Conservation (phyloP, 2,797 vertebrate genomes). For the Centroberyx gerrardi region DNA sequence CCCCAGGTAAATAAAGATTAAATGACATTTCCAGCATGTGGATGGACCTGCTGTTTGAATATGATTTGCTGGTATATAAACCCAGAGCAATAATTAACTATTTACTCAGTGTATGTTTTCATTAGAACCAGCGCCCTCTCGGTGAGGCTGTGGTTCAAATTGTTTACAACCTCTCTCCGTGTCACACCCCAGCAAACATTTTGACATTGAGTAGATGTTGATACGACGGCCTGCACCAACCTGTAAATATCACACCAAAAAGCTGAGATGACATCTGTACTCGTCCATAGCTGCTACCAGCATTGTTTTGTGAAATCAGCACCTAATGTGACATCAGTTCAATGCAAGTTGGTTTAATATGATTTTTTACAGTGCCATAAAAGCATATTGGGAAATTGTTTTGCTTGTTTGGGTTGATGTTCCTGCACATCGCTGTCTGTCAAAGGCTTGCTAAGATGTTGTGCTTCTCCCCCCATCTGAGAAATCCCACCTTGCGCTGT, state of each 20-base stretch:
- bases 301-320: no score
- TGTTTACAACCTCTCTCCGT: background rate
- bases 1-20: background rate
- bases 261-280: no score
- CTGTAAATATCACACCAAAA: no score
- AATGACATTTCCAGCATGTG: background rate
- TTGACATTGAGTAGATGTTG: background rate
- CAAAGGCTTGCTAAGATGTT: background rate
- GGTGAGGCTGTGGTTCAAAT: slow-evolving; percentile 12
- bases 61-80: slow-evolving; percentile 3
- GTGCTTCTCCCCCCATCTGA: background rate
- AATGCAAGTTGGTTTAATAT: no score
- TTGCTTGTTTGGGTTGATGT: background rate
- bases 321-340: no score
- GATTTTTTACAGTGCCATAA: no score
- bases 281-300: no score
- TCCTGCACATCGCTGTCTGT: no score
- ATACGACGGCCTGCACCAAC: background rate
- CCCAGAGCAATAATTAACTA: slow-evolving; percentile 7
- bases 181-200: background rate
- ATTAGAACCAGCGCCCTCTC: slow-evolving; percentile 6
- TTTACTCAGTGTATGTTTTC: background rate
- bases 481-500: background rate
- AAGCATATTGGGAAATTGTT: background rate
- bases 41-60: slow-evolving; percentile 3